A percentile compares a stretch with the other conserved stretches of the same genome.
Conservation (phyloP, 2,888 invertebrate genomes). For the Oscheius onirici region DNA sequence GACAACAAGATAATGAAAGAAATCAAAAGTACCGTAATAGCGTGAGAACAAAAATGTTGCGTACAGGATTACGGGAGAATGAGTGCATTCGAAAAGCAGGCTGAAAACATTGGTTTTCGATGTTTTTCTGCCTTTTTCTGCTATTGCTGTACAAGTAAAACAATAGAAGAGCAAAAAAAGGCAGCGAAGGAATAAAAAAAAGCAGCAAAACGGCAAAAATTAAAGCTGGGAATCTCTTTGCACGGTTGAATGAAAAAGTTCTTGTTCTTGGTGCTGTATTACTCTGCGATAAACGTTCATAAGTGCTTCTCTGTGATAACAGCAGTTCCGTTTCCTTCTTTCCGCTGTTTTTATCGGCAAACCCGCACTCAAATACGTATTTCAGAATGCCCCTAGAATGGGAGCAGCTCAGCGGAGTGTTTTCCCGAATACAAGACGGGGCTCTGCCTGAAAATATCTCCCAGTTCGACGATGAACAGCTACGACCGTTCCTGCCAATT, state of each 20-base stretch:
- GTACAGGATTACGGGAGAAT: too few species aligned
- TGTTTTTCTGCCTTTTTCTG: too few species aligned
- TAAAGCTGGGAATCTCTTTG: not conserved
- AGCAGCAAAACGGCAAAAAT: not conserved
- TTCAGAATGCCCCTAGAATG: conserved; percentile 2
- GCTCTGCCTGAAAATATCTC: conserved; percentile 3
- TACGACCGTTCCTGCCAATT: conserved; percentile 28
- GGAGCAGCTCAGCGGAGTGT: not conserved
- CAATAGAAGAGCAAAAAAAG: too few species aligned
- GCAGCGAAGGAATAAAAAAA: too few species aligned
- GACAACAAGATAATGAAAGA: not conserved
- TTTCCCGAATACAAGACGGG: conserved; percentile 18
- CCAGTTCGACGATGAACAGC: conserved; percentile 22
- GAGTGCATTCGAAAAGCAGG: too few species aligned
- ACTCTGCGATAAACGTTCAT: too few species aligned
- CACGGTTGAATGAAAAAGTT: not conserved
- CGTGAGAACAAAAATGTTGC: too few species aligned
- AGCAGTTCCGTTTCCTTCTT: not conserved
- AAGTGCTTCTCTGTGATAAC: not conserved
- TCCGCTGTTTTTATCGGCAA: not conserved
- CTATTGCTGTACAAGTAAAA: too few species aligned
- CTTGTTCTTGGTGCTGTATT: too few species aligned
- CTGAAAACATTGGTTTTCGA: too few species aligned
- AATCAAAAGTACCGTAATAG: not conserved
- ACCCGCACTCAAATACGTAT: not conserved